Evolutionary conservation across 37 sponge, comb jelly and placozoan species (phyloP).

Genomic region (Agelas oroides): DNA sequence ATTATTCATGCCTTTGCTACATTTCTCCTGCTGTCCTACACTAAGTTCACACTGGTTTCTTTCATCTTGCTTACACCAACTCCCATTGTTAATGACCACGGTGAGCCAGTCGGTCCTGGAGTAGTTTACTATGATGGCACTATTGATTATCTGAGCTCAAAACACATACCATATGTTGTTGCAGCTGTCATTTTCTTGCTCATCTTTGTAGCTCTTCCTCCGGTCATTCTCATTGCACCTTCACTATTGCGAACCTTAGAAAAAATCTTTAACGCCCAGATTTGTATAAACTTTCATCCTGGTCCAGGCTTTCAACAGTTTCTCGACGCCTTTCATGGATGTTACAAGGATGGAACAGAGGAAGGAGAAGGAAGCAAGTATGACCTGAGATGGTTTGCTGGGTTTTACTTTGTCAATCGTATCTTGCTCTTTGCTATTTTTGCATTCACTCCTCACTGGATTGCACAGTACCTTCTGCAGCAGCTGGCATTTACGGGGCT

Average conservation of each 20-base stretch:
- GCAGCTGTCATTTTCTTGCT: constrained; percentile 22
- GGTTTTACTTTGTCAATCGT: constrained; percentile 69
- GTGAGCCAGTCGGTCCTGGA: not conserved
- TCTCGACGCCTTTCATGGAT: constrained; percentile 67
- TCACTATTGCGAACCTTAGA: not conserved
- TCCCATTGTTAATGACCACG: not conserved
- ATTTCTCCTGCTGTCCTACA: constrained; percentile 75
- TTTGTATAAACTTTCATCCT: not conserved
- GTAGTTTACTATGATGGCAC: constrained; percentile 59
- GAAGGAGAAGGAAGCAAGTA: not conserved
- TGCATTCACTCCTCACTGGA: constrained; percentile 44
- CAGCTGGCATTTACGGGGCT: constrained; percentile 17
- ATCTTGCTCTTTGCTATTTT: constrained; percentile 38
- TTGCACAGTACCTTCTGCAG: constrained; percentile 30
- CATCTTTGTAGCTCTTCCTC: constrained; percentile 54
- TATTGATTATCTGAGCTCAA: constrained; percentile 5
- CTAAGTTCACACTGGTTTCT: constrained; percentile 63
- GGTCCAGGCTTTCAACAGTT: constrained; percentile 29
- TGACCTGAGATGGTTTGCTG: constrained; percentile 73
- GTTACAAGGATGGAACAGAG: constrained; percentile 67
- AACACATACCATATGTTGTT: constrained; percentile 42
- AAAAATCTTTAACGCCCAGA: not conserved
- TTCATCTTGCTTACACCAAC: constrained; percentile 54
- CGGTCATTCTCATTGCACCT: constrained; percentile 57
- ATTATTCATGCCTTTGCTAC: constrained; percentile 63